Conservation (phyloP, 2,113 vertebrate genomes). For the Holacanthus passer region DNA sequence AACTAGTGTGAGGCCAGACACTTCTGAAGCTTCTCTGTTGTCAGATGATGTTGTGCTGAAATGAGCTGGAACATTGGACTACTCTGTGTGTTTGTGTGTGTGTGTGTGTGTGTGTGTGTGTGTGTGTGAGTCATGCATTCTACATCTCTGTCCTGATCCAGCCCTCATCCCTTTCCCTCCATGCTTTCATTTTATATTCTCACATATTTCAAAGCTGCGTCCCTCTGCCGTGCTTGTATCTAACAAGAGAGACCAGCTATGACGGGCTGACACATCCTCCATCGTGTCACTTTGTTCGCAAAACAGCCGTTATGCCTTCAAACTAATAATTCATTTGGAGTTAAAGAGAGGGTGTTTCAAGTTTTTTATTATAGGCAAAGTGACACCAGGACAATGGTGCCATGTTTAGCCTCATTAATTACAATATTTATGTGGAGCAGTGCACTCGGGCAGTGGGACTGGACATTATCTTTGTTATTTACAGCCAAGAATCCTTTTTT, state of each 20-base stretch:
- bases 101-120: neutral
- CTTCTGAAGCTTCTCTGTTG: slow-evolving; percentile 61
- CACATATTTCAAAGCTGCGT: slow-evolving; percentile 36
- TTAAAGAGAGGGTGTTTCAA: slow-evolving; percentile 24
- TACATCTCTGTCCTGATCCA: slow-evolving; percentile 36
- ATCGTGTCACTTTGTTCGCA: slow-evolving; percentile 7
- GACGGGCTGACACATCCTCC: neutral
- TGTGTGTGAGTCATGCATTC: slow-evolving; percentile 27
- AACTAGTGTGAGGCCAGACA: slow-evolving; percentile 53
- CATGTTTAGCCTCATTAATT: slow-evolving; percentile 54
- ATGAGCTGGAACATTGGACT: slow-evolving; percentile 65
- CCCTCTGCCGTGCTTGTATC: slow-evolving; percentile 3
- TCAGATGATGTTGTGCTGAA: slow-evolving; percentile 67
- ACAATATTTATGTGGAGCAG: slow-evolving; percentile 54
- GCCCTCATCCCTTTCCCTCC: slow-evolving; percentile 12
- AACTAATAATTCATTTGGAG: slow-evolving; percentile 29
- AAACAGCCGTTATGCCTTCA: neutral
- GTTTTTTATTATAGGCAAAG: slow-evolving; percentile 1
- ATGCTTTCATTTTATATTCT: slow-evolving; percentile 46
- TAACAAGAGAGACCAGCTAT: neutral
- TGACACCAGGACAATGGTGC: slow-evolving; percentile 39
- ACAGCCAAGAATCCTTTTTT: slow-evolving; percentile 26
- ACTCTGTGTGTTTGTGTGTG: slow-evolving; percentile 21
- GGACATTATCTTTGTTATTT: slow-evolving; percentile 54
- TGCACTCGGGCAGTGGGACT: slow-evolving; percentile 9